Base-by-base conservation (phyloP, 2,113 vertebrate genomes). In the Labeo catla region DNA sequence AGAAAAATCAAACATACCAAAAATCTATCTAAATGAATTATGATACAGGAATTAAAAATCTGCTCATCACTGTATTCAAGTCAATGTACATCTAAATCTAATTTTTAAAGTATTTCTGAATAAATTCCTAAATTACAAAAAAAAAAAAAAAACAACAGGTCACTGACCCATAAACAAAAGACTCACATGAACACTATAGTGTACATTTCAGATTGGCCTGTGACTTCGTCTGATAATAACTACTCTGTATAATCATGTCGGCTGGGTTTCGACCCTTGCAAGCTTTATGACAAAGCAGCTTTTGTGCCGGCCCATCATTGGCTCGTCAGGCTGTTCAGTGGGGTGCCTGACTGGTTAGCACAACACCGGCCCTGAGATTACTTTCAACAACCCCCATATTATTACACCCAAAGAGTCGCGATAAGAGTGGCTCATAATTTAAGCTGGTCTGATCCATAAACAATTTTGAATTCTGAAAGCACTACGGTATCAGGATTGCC, bases 281-380 rank as follows among this genome's bases (percentile, higher is more conserved):
- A 87, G 87, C 84, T 92, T 82, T 3, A 82, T 87, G 88, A 92
- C 88, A 91, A 90, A 91, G 91, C 87, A 73, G 92, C 92, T 91
- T 92, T 86, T 83, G 84, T 82, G 79, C 54, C 13, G 88, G 72
- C 9, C 52, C 9, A 23, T 66, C 84, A 89, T 85, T 84, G 88
- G 87, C 82, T 89, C 84, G 88, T 87, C 83, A 84, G 87, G 83
- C 89, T 80, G 74, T 88, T 88, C 90, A 86, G 57, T 81, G 49
- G 36, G 84, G 61, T n/a, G 86, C 86, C 88, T 77, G 85, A 43
- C 19, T 87, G 54, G 68, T 65, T 85, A 84, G 82, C 76, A 87
- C 76, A 57, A 84, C 61, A 47, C 66, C 21, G 28, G 0, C 28
- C 74, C 70, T 68, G 77, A 52, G 50, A 59, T 19, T 61, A 23